Evolutionary conservation across 2,888 invertebrate species (phyloP).

Genomic region (Coenonympha arcania): DNA sequence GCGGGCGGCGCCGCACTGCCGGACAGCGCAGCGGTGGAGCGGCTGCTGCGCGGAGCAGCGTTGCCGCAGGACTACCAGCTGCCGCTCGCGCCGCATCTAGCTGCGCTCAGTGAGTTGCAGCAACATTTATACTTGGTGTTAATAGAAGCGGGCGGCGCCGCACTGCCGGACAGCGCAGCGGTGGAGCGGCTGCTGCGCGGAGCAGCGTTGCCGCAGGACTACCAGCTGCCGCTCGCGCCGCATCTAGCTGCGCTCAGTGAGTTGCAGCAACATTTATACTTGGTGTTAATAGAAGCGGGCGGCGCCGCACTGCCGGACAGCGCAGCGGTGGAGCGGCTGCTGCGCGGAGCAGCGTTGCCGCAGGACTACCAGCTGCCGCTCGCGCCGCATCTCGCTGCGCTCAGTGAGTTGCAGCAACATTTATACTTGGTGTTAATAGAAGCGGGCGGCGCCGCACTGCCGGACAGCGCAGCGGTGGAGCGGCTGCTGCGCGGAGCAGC

Average conservation of each 20-base stretch:
- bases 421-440: too few species aligned
- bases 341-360: conserved; percentile 61
- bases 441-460: conserved; percentile 53
- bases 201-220: conserved; percentile 64
- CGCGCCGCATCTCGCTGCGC: conserved; percentile 68
- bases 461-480: conserved; percentile 69
- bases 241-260: conserved; percentile 72
- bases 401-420: conserved; percentile 56
- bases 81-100: conserved; percentile 66
- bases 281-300: conserved; percentile 52
- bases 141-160: conserved; percentile 51
- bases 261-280: conserved; percentile 36
- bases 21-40: conserved; percentile 69
- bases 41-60: conserved; percentile 62
- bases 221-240: conserved; percentile 66
- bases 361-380: conserved; percentile 70
- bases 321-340: conserved; percentile 65
- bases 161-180: conserved; percentile 65
- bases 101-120: conserved; percentile 67
- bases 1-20: conserved; percentile 56
- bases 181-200: conserved; percentile 67
- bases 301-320: conserved; percentile 61
- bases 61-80: conserved; percentile 68
- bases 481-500: conserved; percentile 63
- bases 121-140: too few species aligned